Evolutionary conservation across 2,888 invertebrate species (phyloP), one percentile per base, ranked within the genome.

Genomic region (Anorthoa munda): DNA sequence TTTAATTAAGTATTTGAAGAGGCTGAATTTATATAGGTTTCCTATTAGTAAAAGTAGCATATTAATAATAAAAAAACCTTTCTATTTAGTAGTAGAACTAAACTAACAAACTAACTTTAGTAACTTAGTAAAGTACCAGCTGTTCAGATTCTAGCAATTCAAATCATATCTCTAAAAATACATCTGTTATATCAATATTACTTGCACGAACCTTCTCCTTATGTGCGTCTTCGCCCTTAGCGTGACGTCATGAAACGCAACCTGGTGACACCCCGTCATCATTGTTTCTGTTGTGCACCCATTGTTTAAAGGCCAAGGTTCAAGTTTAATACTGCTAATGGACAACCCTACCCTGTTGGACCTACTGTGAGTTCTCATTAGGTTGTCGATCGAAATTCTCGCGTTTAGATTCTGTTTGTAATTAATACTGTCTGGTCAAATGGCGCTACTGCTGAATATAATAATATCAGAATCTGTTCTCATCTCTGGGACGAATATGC

Each of bases 321-420:
- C 78, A 81, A 78, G 82, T 86, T 84, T 89, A 89, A 89, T 89
- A 84, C 79, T 69, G 81, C 87, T 89, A 89, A 89, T 88, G 89
- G 87, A 83, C 55, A 80, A 76, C 73, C 82, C 79, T 84, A 80
- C 85, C 66, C 63, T 53, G 12, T 18, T 15, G 5, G 9, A 12
- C 13, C 13, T 59, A 60, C 77, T 48, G 23, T 13, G 11, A 39
- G 60, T 75, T 81, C 72, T 79, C 84, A 79, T 67, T 18, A n/a
- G 4, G 17, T 72, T 72, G 50, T 79, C 75, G 58, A n/a, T 56
- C 23, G 46, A 2, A n/a, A 12, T 11, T 58, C 3, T 17, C 26
- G 15, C 9, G 15, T 4, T 51, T 18, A 26, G 45, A 45, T 11
- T 31, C 5, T 46, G 17, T 26, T 26, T 23, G 15, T 26, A 56